phyloP scores from a whole-genome alignment of 2,888 invertebrate genomes.

The Tetrapedia diversipes region DNA sequence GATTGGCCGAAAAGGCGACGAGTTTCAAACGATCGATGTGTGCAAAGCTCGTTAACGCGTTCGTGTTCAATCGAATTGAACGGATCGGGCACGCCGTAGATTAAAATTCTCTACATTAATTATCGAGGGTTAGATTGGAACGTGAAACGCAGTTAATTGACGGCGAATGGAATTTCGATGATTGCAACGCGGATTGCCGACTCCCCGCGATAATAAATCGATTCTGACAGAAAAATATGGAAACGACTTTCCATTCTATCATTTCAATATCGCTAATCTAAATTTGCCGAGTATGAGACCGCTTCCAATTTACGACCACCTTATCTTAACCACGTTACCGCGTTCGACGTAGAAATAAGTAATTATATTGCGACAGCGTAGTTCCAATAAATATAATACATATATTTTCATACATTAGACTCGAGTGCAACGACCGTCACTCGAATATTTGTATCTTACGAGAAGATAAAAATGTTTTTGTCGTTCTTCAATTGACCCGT shows the following conservation, averaged over 20 bases:
- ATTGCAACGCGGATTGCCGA: constrained; percentile 18
- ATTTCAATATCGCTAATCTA: constrained; percentile 10
- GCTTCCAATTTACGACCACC: background rate
- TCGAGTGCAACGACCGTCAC: constrained; percentile 11
- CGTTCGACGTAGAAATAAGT: too few species aligned
- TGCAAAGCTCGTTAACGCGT: constrained; percentile 41
- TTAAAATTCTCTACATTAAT: constrained; percentile 58
- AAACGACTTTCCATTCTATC: background rate
- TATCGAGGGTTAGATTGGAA: constrained; percentile 47
- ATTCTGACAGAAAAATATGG: constrained; percentile 5
- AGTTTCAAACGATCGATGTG: background rate
- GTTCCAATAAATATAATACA: too few species aligned
- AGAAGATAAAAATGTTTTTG: constrained; percentile 30
- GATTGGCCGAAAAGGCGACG: constrained; percentile 10
- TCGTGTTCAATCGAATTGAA: constrained; percentile 38
- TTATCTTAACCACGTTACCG: too few species aligned
- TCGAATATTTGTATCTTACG: background rate
- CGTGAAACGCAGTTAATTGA: constrained; percentile 50
- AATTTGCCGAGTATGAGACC: background rate
- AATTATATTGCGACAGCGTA: too few species aligned
- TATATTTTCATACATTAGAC: background rate
- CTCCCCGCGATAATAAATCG: constrained; percentile 1
- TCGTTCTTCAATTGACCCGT: constrained; percentile 59
- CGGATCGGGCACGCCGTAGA: constrained; percentile 30
- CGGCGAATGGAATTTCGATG: constrained; percentile 42